These are phyloP conservation scores for Hephaestus fuliginosus DNA, from an alignment of 2,797 vertebrate genomes.

Conservation along the genomic window DNA sequence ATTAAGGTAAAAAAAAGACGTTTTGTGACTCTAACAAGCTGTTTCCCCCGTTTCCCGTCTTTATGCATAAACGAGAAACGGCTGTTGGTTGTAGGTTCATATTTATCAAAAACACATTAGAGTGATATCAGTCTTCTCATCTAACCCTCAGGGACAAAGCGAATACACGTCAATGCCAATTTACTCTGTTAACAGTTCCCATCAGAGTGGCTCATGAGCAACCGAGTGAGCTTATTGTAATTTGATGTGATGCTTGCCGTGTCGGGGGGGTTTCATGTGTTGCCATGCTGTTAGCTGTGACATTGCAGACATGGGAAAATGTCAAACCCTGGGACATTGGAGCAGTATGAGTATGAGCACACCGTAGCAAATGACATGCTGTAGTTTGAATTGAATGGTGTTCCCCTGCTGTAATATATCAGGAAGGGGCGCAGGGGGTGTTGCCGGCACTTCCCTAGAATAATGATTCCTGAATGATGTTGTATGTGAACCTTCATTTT, in stretches of 20 bases:
- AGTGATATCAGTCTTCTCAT: not conserved
- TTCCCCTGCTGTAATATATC: slow-evolving; percentile 43
- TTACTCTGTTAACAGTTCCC: slow-evolving; percentile 22
- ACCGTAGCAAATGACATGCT: slow-evolving; percentile 62
- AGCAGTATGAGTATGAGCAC: slow-evolving; percentile 31
- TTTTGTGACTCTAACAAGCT: not conserved
- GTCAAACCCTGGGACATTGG: slow-evolving; percentile 41
- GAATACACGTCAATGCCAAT: slow-evolving; percentile 15
- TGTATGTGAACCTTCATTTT: slow-evolving; percentile 37
- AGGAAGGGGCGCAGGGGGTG: not conserved
- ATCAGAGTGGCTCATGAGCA: slow-evolving; percentile 7
- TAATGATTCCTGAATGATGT: slow-evolving; percentile 45
- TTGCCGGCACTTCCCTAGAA: slow-evolving; percentile 26
- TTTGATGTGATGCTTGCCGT: slow-evolving; percentile 17
- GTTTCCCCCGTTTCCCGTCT: not conserved
- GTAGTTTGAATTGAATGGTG: slow-evolving; percentile 45
- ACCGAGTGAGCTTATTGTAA: slow-evolving; percentile 21
- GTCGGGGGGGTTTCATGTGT: not conserved
- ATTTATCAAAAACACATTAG: not conserved
- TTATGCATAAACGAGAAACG: not conserved
- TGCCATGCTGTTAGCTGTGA: slow-evolving; percentile 25
- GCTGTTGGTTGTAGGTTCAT: not conserved
- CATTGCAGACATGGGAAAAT: slow-evolving; percentile 26
- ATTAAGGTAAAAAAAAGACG: not conserved
- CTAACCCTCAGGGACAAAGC: not conserved